Base-by-base conservation (phyloP, 2,888 invertebrate genomes). In the Odontocerum albicorne region DNA sequence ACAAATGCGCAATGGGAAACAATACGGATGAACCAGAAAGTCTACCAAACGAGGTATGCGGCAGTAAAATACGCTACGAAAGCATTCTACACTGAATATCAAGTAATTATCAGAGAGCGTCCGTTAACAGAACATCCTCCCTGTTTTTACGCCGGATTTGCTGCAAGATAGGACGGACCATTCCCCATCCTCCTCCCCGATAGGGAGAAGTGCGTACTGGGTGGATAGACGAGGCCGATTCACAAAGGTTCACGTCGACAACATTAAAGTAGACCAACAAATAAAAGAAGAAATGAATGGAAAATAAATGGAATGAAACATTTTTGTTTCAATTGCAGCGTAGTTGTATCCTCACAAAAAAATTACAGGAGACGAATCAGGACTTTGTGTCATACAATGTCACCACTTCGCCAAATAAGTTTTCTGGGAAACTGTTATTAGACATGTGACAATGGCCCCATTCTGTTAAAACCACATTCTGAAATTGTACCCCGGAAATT, bases 71-170 rank as follows among this genome's bases (percentile, higher is more conserved):
- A 3, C 3, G 31, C 13, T 4, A 15, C 13, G 3, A 1, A 2
- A 8, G 10, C 15, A 4, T 44, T 13, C 8, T 15, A 31, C 1
- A n/a, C 27, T 4, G 44, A 31, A 16, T 6, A 27, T 2, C 10
- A 12, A 12, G 44, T 44, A 10, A 1, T 44, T 6, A 8, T 44
- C 1, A 27, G 32, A 7, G 44, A 44, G 15, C 27, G 31, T 12
- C 44, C 44, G 15, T 12, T 27, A 31, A 31, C 44, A 1, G 31
- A 44, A 8, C n/a, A 13, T 6, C 15, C 7, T 2, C 4, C 7
- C 7, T 27, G 44, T 6, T 31, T 31, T 3, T 31, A 44, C 31
- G 44, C 44, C 4, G 44, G 44, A n/a, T 44, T 44, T 12, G 44
- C 31, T 7, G 22, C 38, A 16, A 38, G 19, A 15, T 38, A 19